Conservation (phyloP, 2,888 invertebrate genomes). For the Camptogramma bilineatum region DNA sequence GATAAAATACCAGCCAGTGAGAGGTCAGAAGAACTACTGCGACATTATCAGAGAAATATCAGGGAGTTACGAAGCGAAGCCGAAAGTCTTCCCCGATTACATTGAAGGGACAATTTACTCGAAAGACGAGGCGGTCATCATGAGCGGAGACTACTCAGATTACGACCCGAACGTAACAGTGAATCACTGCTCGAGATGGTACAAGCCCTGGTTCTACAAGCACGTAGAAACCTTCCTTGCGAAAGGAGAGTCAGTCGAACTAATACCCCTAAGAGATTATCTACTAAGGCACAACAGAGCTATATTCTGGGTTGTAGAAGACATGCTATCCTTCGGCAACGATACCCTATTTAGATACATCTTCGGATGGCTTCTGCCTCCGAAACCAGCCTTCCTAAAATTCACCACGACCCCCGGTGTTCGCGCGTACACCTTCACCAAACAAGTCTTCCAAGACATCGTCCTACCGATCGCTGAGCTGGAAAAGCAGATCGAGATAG, state of each 20-base stretch:
- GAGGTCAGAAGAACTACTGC: constrained; percentile 87
- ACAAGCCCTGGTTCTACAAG: constrained; percentile 90
- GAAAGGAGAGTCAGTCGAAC: constrained; percentile 83
- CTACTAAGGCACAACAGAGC: constrained; percentile 88
- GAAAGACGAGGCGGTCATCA: constrained; percentile 87
- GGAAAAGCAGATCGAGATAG: constrained; percentile 86
- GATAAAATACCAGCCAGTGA: constrained; percentile 87
- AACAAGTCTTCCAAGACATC: constrained; percentile 90
- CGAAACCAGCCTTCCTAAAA: constrained; percentile 90
- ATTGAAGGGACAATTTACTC: constrained; percentile 88
- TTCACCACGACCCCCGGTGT: constrained; percentile 89
- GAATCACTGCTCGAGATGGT: constrained; percentile 87
- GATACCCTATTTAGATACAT: constrained; percentile 85
- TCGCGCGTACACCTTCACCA: constrained; percentile 88
- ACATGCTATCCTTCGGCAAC: constrained; percentile 90
- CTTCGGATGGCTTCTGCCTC: constrained; percentile 89
- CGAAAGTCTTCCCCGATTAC: constrained; percentile 84
- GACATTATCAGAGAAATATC: constrained; percentile 86
- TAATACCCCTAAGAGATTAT: constrained; percentile 88
- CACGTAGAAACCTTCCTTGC: constrained; percentile 86
- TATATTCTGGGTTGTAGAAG: constrained; percentile 90
- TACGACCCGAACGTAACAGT: constrained; percentile 78
- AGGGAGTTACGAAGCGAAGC: constrained; percentile 80
- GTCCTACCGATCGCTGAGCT: constrained; percentile 88
- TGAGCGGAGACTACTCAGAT: constrained; percentile 88